These are phyloP conservation scores for Entelurus aequoreus DNA, from an alignment of 2,113 vertebrate genomes.

Conservation along the genomic window DNA sequence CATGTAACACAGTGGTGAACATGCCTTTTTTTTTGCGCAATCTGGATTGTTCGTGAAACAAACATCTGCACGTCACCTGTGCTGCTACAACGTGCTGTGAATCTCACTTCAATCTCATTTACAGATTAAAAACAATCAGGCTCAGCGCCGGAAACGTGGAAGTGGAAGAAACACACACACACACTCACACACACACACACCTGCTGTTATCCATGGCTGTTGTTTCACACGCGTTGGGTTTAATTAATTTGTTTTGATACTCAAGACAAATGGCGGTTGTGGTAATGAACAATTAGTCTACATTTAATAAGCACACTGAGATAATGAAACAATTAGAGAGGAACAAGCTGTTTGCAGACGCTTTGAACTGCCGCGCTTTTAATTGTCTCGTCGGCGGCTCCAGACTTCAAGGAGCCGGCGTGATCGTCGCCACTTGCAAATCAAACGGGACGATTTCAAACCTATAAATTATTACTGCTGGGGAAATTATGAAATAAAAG, in stretches of 20 bases:
- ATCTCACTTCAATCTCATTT: too few species aligned
- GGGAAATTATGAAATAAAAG: conserved; percentile 25
- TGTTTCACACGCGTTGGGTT: conserved; percentile 59
- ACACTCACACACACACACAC: conserved; percentile 35
- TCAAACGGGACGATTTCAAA: conserved; percentile 56
- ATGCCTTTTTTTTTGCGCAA: too few species aligned
- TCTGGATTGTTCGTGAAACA: too few species aligned
- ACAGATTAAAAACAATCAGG: conserved; percentile 53
- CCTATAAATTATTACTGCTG: conserved; percentile 52
- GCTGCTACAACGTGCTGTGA: too few species aligned
- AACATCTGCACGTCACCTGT: too few species aligned
- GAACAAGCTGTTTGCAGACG: conserved; percentile 63
- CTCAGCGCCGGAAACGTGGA: conserved; percentile 11
- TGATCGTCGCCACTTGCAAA: conserved; percentile 49
- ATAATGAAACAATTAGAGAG: conserved; percentile 72
- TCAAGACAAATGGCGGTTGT: conserved; percentile 68
- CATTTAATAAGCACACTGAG: conserved; percentile 71
- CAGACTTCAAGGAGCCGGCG: conserved; percentile 44
- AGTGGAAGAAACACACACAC: conserved; percentile 25
- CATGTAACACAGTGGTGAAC: too few species aligned
- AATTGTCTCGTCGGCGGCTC: conserved; percentile 52
- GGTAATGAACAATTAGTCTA: conserved; percentile 70
- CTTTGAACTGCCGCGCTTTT: conserved; percentile 60
- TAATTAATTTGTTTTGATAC: conserved; percentile 74
- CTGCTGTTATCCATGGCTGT: conserved; percentile 60